A percentile compares a stretch with the other conserved stretches of the same genome.
Conservation (phyloP, 2,888 invertebrate genomes). For the Drosophila bunnanda region DNA sequence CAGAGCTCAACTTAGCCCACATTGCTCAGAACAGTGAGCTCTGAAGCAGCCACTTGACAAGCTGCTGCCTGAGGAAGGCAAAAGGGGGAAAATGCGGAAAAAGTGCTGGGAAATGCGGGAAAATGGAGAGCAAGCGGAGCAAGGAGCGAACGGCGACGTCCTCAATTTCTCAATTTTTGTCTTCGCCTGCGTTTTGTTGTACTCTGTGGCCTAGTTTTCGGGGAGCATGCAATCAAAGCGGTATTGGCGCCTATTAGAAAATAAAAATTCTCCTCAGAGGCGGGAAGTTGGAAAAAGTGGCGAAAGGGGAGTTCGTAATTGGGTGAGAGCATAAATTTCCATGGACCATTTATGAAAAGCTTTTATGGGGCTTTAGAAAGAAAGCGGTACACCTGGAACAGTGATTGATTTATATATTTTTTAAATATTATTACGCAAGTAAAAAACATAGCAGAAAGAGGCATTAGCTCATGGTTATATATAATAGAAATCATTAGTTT, state of each 20-base stretch:
- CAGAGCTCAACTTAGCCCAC: conserved; percentile 58
- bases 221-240: conserved; percentile 44
- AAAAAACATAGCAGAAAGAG: too few relatives aligned
- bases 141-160: conserved; percentile 22
- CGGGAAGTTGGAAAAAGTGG: conserved; percentile 9
- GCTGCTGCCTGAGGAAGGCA: conserved; percentile 5
- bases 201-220: conserved; percentile 56
- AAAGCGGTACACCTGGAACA: not conserved
- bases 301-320: conserved; percentile 15
- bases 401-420: not conserved
- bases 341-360: conserved; percentile 3
- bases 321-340: conserved; percentile 15
- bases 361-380: not conserved
- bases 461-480: not conserved
- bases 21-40: conserved; percentile 37
- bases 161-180: conserved; percentile 41
- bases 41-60: conserved; percentile 44
- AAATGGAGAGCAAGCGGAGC: conserved; percentile 2
- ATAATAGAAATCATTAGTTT: not conserved
- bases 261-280: conserved; percentile 23
- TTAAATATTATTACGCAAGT: too few relatives aligned
- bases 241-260: conserved; percentile 45
- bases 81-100: conserved; percentile 13
- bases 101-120: not conserved
- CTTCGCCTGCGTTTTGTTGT: conserved; percentile 30